Evolutionary conservation across 2,797 vertebrate genomes (phyloP), one percentile per base, ranked within the genome.

Genomic region (Paguma larvata): DNA sequence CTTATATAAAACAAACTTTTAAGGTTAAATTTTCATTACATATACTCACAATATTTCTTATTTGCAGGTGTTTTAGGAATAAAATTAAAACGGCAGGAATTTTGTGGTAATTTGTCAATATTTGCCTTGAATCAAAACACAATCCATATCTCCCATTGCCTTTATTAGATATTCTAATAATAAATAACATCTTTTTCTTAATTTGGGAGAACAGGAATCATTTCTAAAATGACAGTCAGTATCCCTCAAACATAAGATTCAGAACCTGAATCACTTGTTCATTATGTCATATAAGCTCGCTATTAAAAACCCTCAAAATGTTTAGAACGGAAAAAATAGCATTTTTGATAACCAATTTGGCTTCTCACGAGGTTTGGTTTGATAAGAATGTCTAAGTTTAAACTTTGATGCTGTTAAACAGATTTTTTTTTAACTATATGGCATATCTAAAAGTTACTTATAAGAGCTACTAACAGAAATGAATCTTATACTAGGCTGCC

Each of bases 31-130:
- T 96, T 97, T 83, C 51, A 92, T 67, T 94, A 32, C 73, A 38
- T 89, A 91, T 68, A 82, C 13, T 96, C 53, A 80, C 7, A 87
- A 94, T 68, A 96, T 80, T 51, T 95, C 32, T 92, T 68, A 94
- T 88, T 92, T 85, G n/a, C 5, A 85, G 41, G 30, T 73, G 90
- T n/a, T 91, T 96, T 70, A 68, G 88, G 48, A 91, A 72, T 65
- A 92, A 44, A 88, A 95, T 70, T 62, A 70, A 94, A 94, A 38
- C 30, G 41, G 41, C 3, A 89, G 59, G 16, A 95, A 67, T 87
- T 93, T 59, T 93, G 51, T 91, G 21, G 38, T 86, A 78, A 72
- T 93, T 87, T 78, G 34, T 14, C 63, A 84, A 53, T 86, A 85
- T 94, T 38, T 82, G 32, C 70, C 32, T 92, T 91, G 46, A 96